Conservation (phyloP, 2,113 vertebrate genomes). For the Crotalus viridis region DNA sequence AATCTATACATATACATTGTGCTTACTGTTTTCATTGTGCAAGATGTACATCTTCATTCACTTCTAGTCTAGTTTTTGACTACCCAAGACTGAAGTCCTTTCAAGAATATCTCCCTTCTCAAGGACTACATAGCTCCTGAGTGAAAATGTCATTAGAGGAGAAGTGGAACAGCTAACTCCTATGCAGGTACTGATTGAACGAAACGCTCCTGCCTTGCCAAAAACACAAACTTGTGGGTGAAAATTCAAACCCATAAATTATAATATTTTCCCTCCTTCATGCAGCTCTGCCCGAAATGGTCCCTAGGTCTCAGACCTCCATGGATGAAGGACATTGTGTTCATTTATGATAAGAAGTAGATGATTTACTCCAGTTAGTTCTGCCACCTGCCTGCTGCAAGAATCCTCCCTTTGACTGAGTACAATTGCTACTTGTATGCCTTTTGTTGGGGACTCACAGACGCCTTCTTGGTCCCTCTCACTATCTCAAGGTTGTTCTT, state of each 20-base stretch:
- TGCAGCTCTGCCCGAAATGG: background rate
- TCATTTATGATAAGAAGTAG: background rate
- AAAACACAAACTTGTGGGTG: background rate
- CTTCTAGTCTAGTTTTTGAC: background rate
- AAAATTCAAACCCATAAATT: background rate
- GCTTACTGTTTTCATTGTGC: background rate
- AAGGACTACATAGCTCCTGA: background rate
- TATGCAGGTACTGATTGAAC: background rate
- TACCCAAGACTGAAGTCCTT: background rate
- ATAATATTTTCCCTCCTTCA: background rate
- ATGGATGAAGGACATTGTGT: background rate
- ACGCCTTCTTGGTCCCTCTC: conserved; percentile 12
- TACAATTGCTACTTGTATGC: background rate
- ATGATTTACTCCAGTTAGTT: background rate
- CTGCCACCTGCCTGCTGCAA: background rate
- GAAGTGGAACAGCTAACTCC: too few species aligned
- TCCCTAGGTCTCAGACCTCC: background rate
- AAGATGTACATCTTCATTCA: background rate
- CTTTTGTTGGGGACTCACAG: background rate
- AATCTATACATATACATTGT: background rate
- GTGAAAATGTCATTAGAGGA: background rate
- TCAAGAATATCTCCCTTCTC: background rate
- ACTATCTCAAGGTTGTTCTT: conserved; percentile 14
- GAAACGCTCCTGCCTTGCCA: background rate
- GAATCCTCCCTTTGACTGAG: background rate